phyloP scores from a whole-genome alignment of 2,888 invertebrate species.

The Pachliopta kotzebuea region DNA sequence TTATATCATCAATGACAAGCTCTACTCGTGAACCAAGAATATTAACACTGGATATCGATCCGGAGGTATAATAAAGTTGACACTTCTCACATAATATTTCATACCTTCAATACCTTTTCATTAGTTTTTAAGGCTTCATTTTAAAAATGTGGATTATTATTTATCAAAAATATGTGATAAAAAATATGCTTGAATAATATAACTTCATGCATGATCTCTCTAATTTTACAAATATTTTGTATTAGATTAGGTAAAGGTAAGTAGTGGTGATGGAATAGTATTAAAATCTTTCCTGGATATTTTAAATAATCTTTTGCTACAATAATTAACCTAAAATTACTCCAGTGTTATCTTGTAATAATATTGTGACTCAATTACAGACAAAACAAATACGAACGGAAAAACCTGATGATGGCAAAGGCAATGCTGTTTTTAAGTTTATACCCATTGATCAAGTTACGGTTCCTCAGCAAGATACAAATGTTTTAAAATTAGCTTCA shows the following conservation, averaged over 20 bases:
- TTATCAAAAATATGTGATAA: neutral
- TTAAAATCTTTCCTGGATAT: neutral
- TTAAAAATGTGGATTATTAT: conserved; percentile 31
- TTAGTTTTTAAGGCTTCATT: conserved; percentile 28
- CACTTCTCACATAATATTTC: conserved; percentile 42
- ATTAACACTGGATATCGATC: conserved; percentile 82
- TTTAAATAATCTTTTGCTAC: neutral
- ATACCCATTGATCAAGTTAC: conserved; percentile 74
- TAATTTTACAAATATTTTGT: conserved; percentile 13
- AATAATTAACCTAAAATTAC: neutral
- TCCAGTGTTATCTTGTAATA: conserved; percentile 8
- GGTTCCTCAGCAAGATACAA: conserved; percentile 60
- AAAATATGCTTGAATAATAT: neutral
- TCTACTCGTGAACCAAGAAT: conserved; percentile 77
- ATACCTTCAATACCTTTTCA: conserved; percentile 29
- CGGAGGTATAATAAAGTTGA: conserved; percentile 77
- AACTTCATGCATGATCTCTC: conserved; percentile 24
- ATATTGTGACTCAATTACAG: conserved; percentile 58
- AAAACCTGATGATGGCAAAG: conserved; percentile 64
- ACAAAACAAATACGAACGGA: conserved; percentile 78
- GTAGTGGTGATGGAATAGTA: conserved; percentile 54
- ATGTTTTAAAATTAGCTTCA: conserved; percentile 65
- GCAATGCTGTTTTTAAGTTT: conserved; percentile 68
- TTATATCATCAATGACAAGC: conserved; percentile 75
- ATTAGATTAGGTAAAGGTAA: conserved; percentile 47